Evolutionary conservation across 2,888 invertebrate species (phyloP), one percentile per base, ranked within the genome.

Genomic region (Cantharis rufa): DNA sequence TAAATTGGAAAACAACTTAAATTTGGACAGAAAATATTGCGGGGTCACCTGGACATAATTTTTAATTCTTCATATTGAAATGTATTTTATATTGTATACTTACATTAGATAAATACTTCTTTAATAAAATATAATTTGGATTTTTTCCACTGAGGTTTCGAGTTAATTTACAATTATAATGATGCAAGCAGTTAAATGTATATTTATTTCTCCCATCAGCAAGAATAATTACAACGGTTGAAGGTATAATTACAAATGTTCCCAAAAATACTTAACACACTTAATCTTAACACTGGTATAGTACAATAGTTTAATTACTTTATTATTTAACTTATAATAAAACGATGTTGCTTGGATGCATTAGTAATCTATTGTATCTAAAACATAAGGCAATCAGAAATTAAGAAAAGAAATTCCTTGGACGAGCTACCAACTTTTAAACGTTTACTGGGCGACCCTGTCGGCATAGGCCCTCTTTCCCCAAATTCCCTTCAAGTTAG

Each of bases 401-500:
- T 24, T 15, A 16, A 61, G 62, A 70, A 70, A 63, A 18, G 18
- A 18, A 18, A 16, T 16, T 48, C 24, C 16, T 4, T 48, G 32
- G 48, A 24, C 11, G 24, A 15, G 80, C 78, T 79, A 81, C 81
- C 72, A 74, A 80, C 79, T 78, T 82, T 80, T 74, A 75, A 62
- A 75, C 71, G 72, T 82, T 84, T 82, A 84, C 79, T 83, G 81
- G 74, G 81, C 79, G 75, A 81, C 78, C 75, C 82, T 81, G 75
- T 83, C 82, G 18, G 82, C 80, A 76, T 82, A 89, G 86, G 88
- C 87, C 78, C 94, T 90, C 87, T 94, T 94, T 83, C 94, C 94
- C 94, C 94, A 94, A 88, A 94, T 92, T 78, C 94, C 94, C 88
- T 93, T 93, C 82, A 94, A 89, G 87, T 94, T 94, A 86, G 93